Conservation (phyloP, 1,140 invertebrate species). For the Ips nitidus region DNA sequence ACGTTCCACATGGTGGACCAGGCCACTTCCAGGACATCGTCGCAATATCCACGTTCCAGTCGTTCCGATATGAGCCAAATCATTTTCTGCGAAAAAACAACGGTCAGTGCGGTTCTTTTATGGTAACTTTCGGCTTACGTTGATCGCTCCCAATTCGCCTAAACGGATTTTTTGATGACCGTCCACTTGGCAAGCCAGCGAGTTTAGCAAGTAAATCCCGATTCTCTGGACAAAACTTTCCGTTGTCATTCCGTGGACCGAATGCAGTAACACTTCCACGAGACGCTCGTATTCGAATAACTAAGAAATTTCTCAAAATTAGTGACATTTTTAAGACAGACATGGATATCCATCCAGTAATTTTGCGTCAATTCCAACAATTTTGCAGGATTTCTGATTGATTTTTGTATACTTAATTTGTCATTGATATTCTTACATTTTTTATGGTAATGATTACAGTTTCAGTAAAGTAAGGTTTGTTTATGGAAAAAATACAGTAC, state of each 20-base stretch:
- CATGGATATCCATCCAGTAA: neutral
- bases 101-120: conserved; percentile 13
- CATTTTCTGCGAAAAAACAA: conserved; percentile 71
- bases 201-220: conserved; percentile 92
- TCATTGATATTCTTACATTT: no score
- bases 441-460: no score
- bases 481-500: no score
- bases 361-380: no score
- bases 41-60: conserved; percentile 73
- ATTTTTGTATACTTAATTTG: no score
- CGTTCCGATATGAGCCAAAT: conserved; percentile 78
- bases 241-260: conserved; percentile 76
- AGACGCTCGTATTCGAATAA: conserved; percentile 89
- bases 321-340: conserved; percentile 8
- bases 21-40: conserved; percentile 94
- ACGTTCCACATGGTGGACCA: conserved; percentile 99
- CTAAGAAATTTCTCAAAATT: conserved; percentile 53
- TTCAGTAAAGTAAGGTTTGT: no score
- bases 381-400: no score
- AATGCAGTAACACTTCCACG: conserved; percentile 81
- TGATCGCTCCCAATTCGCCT: conserved; percentile 86
- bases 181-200: conserved; percentile 94
- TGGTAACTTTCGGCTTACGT: conserved; percentile 57
- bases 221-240: conserved; percentile 93
- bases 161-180: conserved; percentile 87